These are phyloP conservation scores for Netelia melanura DNA, from an alignment of 2,888 invertebrate genomes.

Conservation along the genomic window DNA sequence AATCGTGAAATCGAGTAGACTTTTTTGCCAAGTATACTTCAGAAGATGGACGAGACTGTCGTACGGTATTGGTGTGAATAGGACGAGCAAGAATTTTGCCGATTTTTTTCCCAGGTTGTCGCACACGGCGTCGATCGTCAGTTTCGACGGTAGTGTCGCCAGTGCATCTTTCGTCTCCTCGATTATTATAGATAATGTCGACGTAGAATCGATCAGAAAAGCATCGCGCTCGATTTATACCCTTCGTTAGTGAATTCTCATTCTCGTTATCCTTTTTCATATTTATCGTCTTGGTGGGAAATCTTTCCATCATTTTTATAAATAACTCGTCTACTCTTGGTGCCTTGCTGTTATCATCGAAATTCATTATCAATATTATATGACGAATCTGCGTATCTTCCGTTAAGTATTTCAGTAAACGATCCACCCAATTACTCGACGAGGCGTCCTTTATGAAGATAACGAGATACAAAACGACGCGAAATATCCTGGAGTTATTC, in stretches of 20 bases:
- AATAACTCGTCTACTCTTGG: conserved; percentile 5
- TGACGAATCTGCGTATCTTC: neutral
- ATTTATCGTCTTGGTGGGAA: neutral
- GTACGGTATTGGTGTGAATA: conserved; percentile 12
- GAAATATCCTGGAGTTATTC: conserved; percentile 16
- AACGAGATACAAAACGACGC: neutral
- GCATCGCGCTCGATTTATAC: neutral
- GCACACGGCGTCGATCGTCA: conserved; percentile 34
- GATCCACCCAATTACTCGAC: conserved; percentile 24
- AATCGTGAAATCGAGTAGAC: conserved; percentile 64
- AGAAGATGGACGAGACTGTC: conserved; percentile 55
- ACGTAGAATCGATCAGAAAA: neutral
- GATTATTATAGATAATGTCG: conserved; percentile 38
- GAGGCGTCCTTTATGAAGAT: neutral
- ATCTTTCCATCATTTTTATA: neutral
- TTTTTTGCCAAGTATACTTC: conserved; percentile 57
- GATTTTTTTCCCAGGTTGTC: conserved; percentile 9
- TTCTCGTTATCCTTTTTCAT: neutral
- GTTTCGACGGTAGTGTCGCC: neutral
- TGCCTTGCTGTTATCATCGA: neutral
- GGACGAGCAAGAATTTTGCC: conserved; percentile 47
- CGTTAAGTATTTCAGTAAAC: conserved; percentile 11
- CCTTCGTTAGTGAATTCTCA: neutral
- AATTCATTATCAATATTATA: conserved; percentile 2
- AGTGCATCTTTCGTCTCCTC: neutral